Conservation (phyloP, 1,140 invertebrate genomes). For the Apis florea region DNA sequence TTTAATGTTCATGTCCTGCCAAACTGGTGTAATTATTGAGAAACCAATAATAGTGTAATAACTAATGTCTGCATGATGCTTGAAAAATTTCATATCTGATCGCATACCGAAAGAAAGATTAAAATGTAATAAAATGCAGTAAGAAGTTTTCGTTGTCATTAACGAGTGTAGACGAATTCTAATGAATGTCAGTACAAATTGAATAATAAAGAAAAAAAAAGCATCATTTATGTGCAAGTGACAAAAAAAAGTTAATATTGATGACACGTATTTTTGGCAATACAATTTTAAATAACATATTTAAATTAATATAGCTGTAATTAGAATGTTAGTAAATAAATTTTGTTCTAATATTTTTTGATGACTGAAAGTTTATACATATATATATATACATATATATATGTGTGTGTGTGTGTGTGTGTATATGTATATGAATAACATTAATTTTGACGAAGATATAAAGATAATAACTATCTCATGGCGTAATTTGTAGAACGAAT, state of each 20-base stretch:
- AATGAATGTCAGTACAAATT: slow-evolving; percentile 79
- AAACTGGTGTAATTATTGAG: slow-evolving; percentile 27
- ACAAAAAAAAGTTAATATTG: slow-evolving; percentile 63
- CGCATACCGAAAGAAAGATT: slow-evolving; percentile 43
- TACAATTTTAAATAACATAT: slow-evolving; percentile 68
- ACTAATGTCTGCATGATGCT: slow-evolving; percentile 21
- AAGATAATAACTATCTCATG: slow-evolving; percentile 71
- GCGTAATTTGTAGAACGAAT: slow-evolving; percentile 76
- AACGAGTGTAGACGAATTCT: slow-evolving; percentile 70
- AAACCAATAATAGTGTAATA: slow-evolving; percentile 1
- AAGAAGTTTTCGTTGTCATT: slow-evolving; percentile 57
- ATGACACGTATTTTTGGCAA: slow-evolving; percentile 77
- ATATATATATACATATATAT: slow-evolving; percentile 55
- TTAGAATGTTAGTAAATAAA: slow-evolving; percentile 68
- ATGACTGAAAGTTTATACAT: slow-evolving; percentile 75
- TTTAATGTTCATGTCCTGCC: slow-evolving; percentile 30
- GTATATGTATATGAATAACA: slow-evolving; percentile 37
- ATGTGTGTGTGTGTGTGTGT: slow-evolving; percentile 31
- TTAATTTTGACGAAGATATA: slow-evolving; percentile 37
- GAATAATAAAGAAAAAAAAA: slow-evolving; percentile 63
- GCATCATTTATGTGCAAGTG: slow-evolving; percentile 61
- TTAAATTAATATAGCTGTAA: slow-evolving; percentile 64
- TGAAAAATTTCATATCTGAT: slow-evolving; percentile 38
- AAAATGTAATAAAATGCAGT: slow-evolving; percentile 34
- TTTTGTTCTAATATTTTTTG: slow-evolving; percentile 77